These are phyloP conservation scores for Acheta domesticus DNA, from an alignment of 2,888 invertebrate genomes.

Conservation along the genomic window DNA sequence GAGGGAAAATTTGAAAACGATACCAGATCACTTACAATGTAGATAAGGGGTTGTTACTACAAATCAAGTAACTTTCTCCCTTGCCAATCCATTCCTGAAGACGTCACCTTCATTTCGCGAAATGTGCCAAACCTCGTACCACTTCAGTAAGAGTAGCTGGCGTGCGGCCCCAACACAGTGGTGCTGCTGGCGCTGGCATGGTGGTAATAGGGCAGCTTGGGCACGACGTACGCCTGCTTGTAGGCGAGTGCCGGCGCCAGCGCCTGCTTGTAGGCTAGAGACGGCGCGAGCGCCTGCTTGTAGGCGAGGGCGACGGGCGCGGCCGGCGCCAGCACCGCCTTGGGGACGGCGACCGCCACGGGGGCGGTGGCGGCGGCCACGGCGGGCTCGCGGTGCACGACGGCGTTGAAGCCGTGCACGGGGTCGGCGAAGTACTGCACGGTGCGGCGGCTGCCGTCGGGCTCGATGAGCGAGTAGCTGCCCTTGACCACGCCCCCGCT, in stretches of 20 bases:
- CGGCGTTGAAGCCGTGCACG: slow-evolving; percentile 35
- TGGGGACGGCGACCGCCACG: slow-evolving; percentile 19
- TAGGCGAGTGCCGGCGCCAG: background rate
- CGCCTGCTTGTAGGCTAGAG: background rate
- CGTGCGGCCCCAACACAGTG: background rate
- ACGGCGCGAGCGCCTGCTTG: background rate
- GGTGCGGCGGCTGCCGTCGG: slow-evolving; percentile 34
- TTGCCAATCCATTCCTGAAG: no score
- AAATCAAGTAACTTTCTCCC: no score
- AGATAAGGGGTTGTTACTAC: no score
- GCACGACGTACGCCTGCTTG: background rate
- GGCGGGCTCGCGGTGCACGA: slow-evolving; percentile 28
- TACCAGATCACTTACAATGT: no score
- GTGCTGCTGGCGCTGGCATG: background rate
- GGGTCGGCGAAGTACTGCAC: slow-evolving; percentile 34
- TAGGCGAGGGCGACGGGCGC: background rate
- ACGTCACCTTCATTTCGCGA: no score
- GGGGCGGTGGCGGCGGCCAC: slow-evolving; percentile 23
- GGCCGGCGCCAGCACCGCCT: background rate
- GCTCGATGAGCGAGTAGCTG: slow-evolving; percentile 34
- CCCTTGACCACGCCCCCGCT: slow-evolving; percentile 34
- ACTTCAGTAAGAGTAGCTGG: background rate
- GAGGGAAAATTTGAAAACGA: no score
- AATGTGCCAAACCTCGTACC: no score
- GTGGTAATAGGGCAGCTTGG: background rate